Conservation (phyloP, 2,888 invertebrate species). For the Petrolisthes cinctipes region DNA sequence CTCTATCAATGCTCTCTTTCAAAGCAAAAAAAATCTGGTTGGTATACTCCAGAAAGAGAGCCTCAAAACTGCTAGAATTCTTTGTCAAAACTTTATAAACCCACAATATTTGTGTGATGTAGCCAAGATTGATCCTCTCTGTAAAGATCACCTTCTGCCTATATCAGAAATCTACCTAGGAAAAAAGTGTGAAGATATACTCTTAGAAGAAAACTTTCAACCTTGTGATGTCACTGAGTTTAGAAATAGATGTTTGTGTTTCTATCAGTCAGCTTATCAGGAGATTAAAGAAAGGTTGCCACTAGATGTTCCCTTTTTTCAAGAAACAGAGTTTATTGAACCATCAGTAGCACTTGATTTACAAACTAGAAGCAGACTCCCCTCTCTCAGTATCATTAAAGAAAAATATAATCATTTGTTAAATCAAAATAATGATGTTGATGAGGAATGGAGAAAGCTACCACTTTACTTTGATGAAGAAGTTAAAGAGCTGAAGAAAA, state of each 20-base stretch:
- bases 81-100: conserved; percentile 16
- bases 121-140: conserved; percentile 10
- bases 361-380: conserved; percentile 6
- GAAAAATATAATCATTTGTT: conserved; percentile 24
- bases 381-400: conserved; percentile 9
- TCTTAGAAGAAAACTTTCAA: conserved; percentile 15
- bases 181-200: neutral
- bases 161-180: conserved; percentile 8
- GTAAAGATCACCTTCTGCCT: conserved; percentile 1
- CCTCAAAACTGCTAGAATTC: conserved; percentile 24
- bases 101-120: conserved; percentile 30
- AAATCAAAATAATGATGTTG: conserved; percentile 4
- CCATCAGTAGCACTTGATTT: conserved; percentile 10
- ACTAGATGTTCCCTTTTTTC: conserved; percentile 16
- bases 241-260: conserved; percentile 2
- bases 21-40: conserved; percentile 29
- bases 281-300: conserved; percentile 11
- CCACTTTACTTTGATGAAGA: neutral
- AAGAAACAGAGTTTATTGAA: conserved; percentile 16
- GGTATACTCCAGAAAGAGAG: conserved; percentile 31
- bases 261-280: neutral
- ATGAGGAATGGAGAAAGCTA: neutral
- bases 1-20: conserved; percentile 28
- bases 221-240: conserved; percentile 10
- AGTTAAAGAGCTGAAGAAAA: neutral